phyloP scores from a whole-genome alignment of 2,797 vertebrate genomes.

The Melanotaenia pygmaea region DNA sequence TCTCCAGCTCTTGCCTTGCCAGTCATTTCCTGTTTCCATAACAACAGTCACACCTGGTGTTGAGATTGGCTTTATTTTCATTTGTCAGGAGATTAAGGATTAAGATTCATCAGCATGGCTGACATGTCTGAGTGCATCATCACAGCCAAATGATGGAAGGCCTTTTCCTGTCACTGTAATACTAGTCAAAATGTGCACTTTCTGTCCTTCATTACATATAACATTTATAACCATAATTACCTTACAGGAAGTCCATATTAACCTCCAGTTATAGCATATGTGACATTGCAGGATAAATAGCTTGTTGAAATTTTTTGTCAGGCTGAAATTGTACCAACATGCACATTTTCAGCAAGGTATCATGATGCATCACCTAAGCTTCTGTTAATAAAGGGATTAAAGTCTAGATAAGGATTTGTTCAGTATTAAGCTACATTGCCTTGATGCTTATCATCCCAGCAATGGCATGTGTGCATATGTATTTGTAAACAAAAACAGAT shows the following conservation, averaged over 20 bases:
- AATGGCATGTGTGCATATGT: slow-evolving; percentile 18
- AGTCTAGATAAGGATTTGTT: slow-evolving; percentile 69
- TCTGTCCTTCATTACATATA: background rate
- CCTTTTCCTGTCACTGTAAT: slow-evolving; percentile 31
- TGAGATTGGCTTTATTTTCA: slow-evolving; percentile 49
- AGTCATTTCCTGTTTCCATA: slow-evolving; percentile 70
- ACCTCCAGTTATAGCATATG: background rate
- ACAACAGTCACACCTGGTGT: slow-evolving; percentile 57
- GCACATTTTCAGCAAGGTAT: slow-evolving; percentile 47
- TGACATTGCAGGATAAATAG: slow-evolving; percentile 20
- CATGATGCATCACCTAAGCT: slow-evolving; percentile 50
- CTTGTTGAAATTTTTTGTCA: slow-evolving; percentile 30
- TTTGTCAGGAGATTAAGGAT: slow-evolving; percentile 54
- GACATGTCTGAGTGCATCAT: slow-evolving; percentile 37
- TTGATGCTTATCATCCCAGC: slow-evolving; percentile 56
- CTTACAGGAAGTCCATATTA: background rate
- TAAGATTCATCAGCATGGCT: slow-evolving; percentile 64
- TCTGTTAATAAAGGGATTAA: slow-evolving; percentile 66
- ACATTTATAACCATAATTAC: slow-evolving; percentile 29
- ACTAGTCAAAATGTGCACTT: slow-evolving; percentile 24
- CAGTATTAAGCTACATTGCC: slow-evolving; percentile 46
- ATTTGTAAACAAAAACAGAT: slow-evolving; percentile 22
- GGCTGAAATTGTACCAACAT: slow-evolving; percentile 26
- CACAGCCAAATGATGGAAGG: slow-evolving; percentile 23
- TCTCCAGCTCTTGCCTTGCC: slow-evolving; percentile 41